Evolutionary conservation across 2,888 invertebrate species (phyloP).

Genomic region (Phalera bucephala): DNA sequence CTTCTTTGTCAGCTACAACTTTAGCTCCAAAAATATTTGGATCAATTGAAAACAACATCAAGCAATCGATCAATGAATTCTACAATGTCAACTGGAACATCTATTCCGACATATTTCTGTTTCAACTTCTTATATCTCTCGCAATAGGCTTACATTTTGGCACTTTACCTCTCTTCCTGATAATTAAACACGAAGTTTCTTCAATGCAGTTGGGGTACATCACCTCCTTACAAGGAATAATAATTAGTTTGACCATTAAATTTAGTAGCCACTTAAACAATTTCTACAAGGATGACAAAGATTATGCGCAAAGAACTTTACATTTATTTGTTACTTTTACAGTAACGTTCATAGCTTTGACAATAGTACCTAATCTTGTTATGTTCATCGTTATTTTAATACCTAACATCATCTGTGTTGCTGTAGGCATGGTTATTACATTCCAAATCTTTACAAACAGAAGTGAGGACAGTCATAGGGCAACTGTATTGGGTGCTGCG

Average conservation of each 20-base stretch:
- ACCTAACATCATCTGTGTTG: conserved; percentile 69
- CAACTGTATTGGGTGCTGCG: conserved; percentile 80
- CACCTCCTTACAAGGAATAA: conserved; percentile 73
- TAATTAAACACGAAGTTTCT: conserved; percentile 66
- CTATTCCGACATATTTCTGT: conserved; percentile 76
- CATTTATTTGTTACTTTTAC: conserved; percentile 70
- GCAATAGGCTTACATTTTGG: conserved; percentile 68
- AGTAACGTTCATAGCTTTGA: conserved; percentile 62
- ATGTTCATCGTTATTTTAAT: conserved; percentile 63
- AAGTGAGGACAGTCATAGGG: conserved; percentile 71
- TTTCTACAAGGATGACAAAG: conserved; percentile 61
- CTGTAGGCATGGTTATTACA: conserved; percentile 69
- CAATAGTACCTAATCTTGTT: conserved; percentile 53
- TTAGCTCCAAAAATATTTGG: conserved; percentile 36
- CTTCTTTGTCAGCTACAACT: too few relatives aligned
- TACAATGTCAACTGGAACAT: conserved; percentile 71
- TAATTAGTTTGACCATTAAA: conserved; percentile 68
- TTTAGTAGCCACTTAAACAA: conserved; percentile 63
- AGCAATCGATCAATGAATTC: conserved; percentile 63
- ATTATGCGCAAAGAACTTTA: conserved; percentile 58
- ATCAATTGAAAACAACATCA: conserved; percentile 32
- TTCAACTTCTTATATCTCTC: conserved; percentile 75
- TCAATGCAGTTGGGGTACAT: conserved; percentile 78
- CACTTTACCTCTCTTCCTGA: conserved; percentile 71
- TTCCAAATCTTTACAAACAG: conserved; percentile 75